A percentile compares a stretch with the other conserved stretches of the same genome.
Evolutionary conservation across 1,140 invertebrate genomes (phyloP).

Genomic region (Nylanderia fulva): DNA sequence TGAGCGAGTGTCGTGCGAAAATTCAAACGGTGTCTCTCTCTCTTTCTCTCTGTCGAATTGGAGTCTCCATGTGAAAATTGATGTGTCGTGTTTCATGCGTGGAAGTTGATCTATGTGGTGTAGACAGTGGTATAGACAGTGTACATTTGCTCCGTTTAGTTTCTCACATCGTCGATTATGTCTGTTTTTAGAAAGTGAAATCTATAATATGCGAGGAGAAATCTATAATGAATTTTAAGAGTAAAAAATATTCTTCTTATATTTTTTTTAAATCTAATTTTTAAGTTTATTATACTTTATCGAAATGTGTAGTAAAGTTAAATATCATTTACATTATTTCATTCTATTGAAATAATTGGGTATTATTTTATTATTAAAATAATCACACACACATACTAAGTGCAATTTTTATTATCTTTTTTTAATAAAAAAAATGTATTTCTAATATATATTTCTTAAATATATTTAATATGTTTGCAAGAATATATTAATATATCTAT

Average conservation of each 20-base stretch:
- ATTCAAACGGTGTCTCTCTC: constrained; percentile 8
- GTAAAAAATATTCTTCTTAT: background rate
- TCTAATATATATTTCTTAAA: background rate
- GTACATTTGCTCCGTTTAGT: background rate
- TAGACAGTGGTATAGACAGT: background rate
- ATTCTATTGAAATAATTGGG: background rate
- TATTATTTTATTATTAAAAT: too few relatives aligned
- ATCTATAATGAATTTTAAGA: constrained; percentile 15
- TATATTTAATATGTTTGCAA: too few relatives aligned
- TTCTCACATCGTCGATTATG: background rate
- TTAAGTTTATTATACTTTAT: background rate
- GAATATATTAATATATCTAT: too few relatives aligned
- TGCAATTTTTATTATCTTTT: background rate
- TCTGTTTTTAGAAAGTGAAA: constrained; percentile 5
- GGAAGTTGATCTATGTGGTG: background rate
- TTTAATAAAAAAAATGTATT: too few relatives aligned
- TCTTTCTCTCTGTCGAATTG: constrained; percentile 6
- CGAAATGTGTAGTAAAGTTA: background rate
- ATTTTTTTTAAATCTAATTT: background rate
- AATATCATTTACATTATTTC: background rate
- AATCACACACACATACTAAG: background rate
- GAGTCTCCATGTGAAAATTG: background rate
- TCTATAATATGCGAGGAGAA: background rate
- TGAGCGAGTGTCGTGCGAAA: background rate
- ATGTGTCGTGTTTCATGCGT: background rate